Base-by-base conservation (phyloP, 2,113 vertebrate species). In the Pterocles orientalis region DNA sequence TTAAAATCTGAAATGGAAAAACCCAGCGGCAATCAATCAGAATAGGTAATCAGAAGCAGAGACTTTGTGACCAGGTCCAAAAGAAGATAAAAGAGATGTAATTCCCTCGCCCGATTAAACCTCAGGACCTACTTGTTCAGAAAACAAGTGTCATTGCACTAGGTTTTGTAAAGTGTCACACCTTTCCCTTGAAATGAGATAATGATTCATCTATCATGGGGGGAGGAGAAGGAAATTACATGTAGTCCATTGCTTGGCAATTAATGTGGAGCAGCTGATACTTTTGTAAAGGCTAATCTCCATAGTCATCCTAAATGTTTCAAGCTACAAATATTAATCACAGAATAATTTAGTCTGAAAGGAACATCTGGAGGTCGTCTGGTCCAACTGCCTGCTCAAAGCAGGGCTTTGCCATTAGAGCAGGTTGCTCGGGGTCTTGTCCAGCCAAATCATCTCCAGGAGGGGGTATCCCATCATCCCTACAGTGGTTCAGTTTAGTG, bases 1-100 rank as follows among this genome's bases (percentile, higher is more conserved):
- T 95, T 87, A 61, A 91, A 82, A 79, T 33, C 29, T 45, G n/a
- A 92, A 82, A 87, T 79, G 36, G 73, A 89, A 94, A 83, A 94
- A 50, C 26, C 26, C 57, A 72, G 53, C 1, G 5, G 72, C n/a
- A 65, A 45, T 73, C 68, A 77, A 78, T 83, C 64, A 62, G 78
- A 69, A 87, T 33, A 70, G 19, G 23, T 51, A 75, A 77, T 62
- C 47, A 71, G 82, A 85, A 88, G 19, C 20, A 81, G 39, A 80
- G 64, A 60, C 26, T 89, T 84, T 71, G 48, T 80, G 47, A 39
- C 60, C 16, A 78, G 26, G 39, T 88, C 58, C 15, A 61, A 71
- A 78, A 56, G 48, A 95, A 12, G 43, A 47, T 65, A 73, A 89
- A 65, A 10, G 17, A 86, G 18, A 6, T 62, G 6, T 54, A 58